Evolutionary conservation across 1,140 invertebrate species (phyloP).

Genomic region (Macrosteles quadrilineatus): DNA sequence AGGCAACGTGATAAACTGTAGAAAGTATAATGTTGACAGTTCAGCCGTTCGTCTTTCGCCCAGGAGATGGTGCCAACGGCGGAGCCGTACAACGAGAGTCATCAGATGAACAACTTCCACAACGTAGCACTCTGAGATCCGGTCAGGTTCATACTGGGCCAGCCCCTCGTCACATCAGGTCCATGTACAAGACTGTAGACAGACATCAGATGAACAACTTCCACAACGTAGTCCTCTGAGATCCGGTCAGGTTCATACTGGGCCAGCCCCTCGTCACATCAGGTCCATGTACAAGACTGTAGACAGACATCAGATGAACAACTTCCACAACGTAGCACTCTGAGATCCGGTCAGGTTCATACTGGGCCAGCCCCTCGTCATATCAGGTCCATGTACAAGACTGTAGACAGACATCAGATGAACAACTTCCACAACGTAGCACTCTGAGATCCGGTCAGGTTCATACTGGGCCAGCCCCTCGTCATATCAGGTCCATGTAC

Average conservation of each 20-base stretch:
- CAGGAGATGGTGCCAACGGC: constrained; percentile 35
- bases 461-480: no score
- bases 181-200: not conserved
- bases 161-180: not conserved
- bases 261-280: not conserved
- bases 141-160: not conserved
- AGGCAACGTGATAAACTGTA: no score
- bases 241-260: not conserved
- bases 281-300: no score
- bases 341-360: no score
- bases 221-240: constrained; percentile 1
- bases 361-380: no score
- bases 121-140: constrained; percentile 4
- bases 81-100: not conserved
- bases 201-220: not conserved
- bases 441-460: no score
- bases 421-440: no score
- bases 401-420: no score
- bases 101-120: not conserved
- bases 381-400: no score
- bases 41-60: constrained; percentile 41
- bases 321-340: no score
- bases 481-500: no score
- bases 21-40: constrained; percentile 34
- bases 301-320: no score